A percentile compares a stretch with the other conserved stretches of the same genome.
Conservation (phyloP, 2,113 vertebrate species). For the Microtus pennsylvanicus region DNA sequence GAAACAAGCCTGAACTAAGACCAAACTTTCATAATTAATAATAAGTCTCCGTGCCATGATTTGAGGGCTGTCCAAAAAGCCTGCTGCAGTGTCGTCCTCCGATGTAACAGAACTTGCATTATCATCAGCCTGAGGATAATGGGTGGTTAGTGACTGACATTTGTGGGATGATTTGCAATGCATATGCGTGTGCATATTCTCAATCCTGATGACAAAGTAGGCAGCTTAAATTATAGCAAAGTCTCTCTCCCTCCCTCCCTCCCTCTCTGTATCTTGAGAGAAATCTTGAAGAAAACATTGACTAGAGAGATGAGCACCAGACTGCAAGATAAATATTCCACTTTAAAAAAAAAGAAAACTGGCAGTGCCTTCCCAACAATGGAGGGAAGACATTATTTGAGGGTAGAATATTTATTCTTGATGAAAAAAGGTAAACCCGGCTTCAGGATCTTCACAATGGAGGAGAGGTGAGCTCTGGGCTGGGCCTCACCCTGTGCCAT, state of each 20-base stretch:
- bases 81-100: neutral
- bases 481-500: neutral
- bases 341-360: neutral
- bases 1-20: neutral
- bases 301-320: neutral
- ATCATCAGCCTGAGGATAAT: neutral
- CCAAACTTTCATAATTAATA: neutral
- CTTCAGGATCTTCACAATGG: neutral
- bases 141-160: neutral
- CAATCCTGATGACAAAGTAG: neutral
- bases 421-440: neutral
- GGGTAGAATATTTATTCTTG: neutral
- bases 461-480: neutral
- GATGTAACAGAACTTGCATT: neutral
- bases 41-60: neutral
- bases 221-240: neutral
- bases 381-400: neutral
- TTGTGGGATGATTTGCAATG: neutral
- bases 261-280: neutral
- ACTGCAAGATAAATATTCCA: neutral
- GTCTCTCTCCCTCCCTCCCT: neutral
- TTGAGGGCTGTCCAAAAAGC: neutral
- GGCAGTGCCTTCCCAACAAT: neutral
- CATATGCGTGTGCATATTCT: neutral
- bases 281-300: neutral